Evolutionary conservation across 2,797 vertebrate species (phyloP).

Genomic region (Karalla daura): DNA sequence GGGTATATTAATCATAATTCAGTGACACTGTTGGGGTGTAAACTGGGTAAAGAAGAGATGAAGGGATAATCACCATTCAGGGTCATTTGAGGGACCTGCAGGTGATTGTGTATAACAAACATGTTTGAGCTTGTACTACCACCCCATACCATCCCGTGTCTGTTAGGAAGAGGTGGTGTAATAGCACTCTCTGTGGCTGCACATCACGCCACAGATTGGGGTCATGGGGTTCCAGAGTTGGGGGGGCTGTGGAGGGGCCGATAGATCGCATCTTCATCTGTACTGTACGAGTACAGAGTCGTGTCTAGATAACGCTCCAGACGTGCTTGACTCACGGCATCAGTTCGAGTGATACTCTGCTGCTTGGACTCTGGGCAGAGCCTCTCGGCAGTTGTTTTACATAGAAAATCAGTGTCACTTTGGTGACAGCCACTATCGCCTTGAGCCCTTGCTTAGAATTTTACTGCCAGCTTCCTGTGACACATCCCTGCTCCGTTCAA

Average conservation of each 20-base stretch:
- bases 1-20: no score
- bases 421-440: not conserved
- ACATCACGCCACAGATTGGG: constrained; percentile 2
- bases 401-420: not conserved
- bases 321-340: not conserved
- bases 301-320: not conserved
- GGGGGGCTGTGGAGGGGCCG: constrained; percentile 10
- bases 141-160: constrained; percentile 23
- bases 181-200: not conserved
- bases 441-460: constrained; percentile 1
- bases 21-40: no score
- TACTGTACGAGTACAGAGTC: not conserved
- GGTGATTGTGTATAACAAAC: not conserved
- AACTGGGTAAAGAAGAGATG: no score
- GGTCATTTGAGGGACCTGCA: not conserved
- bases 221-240: constrained; percentile 10
- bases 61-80: no score
- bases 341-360: not conserved
- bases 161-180: not conserved
- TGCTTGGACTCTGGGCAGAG: not conserved
- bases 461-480: not conserved
- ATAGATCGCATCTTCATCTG: constrained; percentile 13
- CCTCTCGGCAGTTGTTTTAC: not conserved
- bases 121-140: no score
- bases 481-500: not conserved